Evolutionary conservation across 1,140 invertebrate species (phyloP).

Genomic region (Habropoda laboriosa): DNA sequence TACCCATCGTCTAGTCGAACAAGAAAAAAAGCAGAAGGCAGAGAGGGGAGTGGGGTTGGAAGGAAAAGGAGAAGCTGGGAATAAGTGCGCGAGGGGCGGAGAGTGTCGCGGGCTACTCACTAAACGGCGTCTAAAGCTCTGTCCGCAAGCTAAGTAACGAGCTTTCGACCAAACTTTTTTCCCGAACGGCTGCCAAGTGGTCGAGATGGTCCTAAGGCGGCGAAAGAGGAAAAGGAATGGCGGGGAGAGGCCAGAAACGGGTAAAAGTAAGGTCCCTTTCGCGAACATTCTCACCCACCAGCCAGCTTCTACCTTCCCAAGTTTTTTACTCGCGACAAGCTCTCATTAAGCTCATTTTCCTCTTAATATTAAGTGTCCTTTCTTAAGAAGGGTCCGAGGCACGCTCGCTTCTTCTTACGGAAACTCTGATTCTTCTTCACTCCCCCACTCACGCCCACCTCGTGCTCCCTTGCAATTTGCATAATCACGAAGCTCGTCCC

Average conservation of each 20-base stretch:
- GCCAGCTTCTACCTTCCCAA: conserved; percentile 62
- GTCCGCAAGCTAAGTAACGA: conserved; percentile 74
- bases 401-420: conserved; percentile 14
- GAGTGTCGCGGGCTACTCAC: conserved; percentile 59
- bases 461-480: conserved; percentile 11
- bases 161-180: conserved; percentile 72
- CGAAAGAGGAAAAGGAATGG: not conserved
- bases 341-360: conserved; percentile 74
- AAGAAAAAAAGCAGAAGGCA: not conserved
- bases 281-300: conserved; percentile 58
- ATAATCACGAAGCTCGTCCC: conserved; percentile 24
- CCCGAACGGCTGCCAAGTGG: conserved; percentile 74
- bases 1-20: conserved; percentile 43
- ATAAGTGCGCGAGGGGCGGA: conserved; percentile 34
- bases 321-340: conserved; percentile 63
- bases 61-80: conserved; percentile 37
- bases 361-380: conserved; percentile 68
- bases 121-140: conserved; percentile 71
- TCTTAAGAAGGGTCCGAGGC: conserved; percentile 33
- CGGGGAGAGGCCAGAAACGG: conserved; percentile 35
- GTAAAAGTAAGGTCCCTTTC: conserved; percentile 54
- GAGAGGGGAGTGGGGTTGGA: not conserved
- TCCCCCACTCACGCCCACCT: no score
- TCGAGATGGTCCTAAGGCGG: conserved; percentile 52
- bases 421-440: conserved; percentile 35